Conservation (phyloP, 2,113 vertebrate species). For the Corythornis cristatus region DNA sequence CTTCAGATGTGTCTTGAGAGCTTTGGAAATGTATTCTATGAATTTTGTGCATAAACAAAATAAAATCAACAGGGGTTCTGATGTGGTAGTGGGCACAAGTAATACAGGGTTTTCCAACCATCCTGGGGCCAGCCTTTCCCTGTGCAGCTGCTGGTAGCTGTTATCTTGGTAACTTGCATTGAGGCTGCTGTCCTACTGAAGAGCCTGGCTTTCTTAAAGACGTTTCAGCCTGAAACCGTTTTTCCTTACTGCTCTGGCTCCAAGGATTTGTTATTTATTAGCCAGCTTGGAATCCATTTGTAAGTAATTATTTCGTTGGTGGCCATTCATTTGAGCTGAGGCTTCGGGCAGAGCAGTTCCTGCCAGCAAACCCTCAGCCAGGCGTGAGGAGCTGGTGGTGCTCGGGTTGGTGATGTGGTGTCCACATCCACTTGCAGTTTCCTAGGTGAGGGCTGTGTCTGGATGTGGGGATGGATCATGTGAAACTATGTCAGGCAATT, state of each 20-base stretch:
- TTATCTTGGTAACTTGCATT: not conserved
- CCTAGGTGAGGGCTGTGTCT: slow-evolving; percentile 78
- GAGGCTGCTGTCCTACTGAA: not conserved
- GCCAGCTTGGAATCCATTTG: not conserved
- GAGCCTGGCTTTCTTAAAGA: not conserved
- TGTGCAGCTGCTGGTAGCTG: not conserved
- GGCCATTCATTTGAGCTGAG: not conserved
- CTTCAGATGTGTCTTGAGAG: not conserved
- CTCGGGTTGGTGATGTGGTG: slow-evolving; percentile 46
- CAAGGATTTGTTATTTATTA: not conserved
- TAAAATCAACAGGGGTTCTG: too few relatives aligned
- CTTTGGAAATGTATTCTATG: not conserved
- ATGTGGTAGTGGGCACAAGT: not conserved
- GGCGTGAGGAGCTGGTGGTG: not conserved
- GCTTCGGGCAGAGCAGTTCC: not conserved
- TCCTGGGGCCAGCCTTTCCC: not conserved
- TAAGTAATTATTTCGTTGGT: not conserved
- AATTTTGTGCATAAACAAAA: not conserved
- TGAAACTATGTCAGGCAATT: slow-evolving; percentile 80
- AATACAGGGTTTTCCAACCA: not conserved
- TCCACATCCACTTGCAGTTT: slow-evolving; percentile 60
- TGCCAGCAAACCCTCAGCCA: not conserved
- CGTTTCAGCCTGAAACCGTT: not conserved
- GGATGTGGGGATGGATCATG: slow-evolving; percentile 80
- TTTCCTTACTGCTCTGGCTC: not conserved